These are phyloP conservation scores for Albula glossodonta DNA, from an alignment of 2,113 vertebrate species.

Conservation along the genomic window DNA sequence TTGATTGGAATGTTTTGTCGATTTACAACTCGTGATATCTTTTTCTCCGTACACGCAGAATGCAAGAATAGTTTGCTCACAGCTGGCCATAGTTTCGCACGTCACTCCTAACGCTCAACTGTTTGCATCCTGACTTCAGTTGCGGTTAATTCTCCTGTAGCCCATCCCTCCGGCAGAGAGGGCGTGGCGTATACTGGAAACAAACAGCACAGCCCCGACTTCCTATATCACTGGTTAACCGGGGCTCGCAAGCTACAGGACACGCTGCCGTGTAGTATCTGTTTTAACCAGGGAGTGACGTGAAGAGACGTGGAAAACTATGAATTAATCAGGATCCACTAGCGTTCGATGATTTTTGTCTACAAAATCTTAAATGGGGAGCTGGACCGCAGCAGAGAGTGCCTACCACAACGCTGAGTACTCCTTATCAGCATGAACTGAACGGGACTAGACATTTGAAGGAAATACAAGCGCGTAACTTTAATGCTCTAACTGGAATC, in stretches of 20 bases:
- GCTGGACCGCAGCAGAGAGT: background rate
- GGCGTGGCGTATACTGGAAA: conserved; percentile 24
- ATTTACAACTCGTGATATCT: too few relatives aligned
- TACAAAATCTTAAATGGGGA: conserved; percentile 1
- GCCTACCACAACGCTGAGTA: conserved; percentile 6
- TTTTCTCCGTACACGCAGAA: too few relatives aligned
- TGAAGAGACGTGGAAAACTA: background rate
- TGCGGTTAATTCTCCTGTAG: background rate
- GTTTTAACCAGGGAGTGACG: background rate
- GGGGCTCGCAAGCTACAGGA: background rate
- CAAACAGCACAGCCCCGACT: conserved; percentile 19
- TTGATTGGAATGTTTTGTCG: too few relatives aligned
- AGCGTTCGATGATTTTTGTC: background rate
- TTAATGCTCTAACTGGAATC: conserved; percentile 21
- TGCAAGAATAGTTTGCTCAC: background rate
- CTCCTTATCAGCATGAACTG: conserved; percentile 18
- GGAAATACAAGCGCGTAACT: background rate
- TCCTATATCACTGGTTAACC: conserved; percentile 5
- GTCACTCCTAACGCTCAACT: background rate
- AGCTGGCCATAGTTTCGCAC: background rate
- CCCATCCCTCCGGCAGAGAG: conserved; percentile 6
- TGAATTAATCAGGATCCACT: background rate
- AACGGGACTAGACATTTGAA: conserved; percentile 2
- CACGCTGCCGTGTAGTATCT: background rate
- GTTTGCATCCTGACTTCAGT: background rate